Percentiles rank a stretch among this genome's conserved stretches.
Conservation (phyloP, 2,888 invertebrate genomes). For the Leptinotarsa tumamoca region DNA sequence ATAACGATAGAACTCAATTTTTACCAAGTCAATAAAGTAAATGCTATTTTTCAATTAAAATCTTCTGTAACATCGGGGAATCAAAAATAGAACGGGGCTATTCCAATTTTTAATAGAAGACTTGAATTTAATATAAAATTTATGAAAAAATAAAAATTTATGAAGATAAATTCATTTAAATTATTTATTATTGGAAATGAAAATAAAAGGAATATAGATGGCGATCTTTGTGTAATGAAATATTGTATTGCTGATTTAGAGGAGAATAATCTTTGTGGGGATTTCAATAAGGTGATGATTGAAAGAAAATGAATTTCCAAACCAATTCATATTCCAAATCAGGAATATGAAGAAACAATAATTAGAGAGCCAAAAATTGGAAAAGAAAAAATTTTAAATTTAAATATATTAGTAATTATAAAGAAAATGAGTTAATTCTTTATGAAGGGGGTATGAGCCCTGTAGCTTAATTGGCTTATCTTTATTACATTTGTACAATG, state of each 20-base stretch:
- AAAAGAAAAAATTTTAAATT: constrained; percentile 67
- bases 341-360: constrained; percentile 68
- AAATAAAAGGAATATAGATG: constrained; percentile 71
- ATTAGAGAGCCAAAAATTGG: constrained; percentile 68
- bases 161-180: too few species aligned
- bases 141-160: too few species aligned
- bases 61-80: constrained; percentile 73
- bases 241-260: constrained; percentile 73
- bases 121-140: constrained; percentile 44
- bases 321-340: constrained; percentile 71
- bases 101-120: constrained; percentile 71
- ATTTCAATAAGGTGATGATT: constrained; percentile 72
- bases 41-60: constrained; percentile 70
- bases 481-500: constrained; percentile 73
- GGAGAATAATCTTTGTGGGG: constrained; percentile 66
- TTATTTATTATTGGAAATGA: constrained; percentile 55
- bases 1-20: too few species aligned
- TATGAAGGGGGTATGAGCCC: constrained; percentile 66
- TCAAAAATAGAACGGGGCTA: constrained; percentile 73
- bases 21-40: constrained; percentile 64
- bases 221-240: constrained; percentile 72
- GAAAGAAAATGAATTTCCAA: constrained; percentile 75
- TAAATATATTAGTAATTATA: constrained; percentile 70
- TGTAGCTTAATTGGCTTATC: constrained; percentile 71
- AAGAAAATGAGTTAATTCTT: constrained; percentile 68